Percentiles rank a stretch among this genome's conserved stretches.
Evolutionary conservation across 2,113 vertebrate species (phyloP).

Genomic region (Coturnix japonica): DNA sequence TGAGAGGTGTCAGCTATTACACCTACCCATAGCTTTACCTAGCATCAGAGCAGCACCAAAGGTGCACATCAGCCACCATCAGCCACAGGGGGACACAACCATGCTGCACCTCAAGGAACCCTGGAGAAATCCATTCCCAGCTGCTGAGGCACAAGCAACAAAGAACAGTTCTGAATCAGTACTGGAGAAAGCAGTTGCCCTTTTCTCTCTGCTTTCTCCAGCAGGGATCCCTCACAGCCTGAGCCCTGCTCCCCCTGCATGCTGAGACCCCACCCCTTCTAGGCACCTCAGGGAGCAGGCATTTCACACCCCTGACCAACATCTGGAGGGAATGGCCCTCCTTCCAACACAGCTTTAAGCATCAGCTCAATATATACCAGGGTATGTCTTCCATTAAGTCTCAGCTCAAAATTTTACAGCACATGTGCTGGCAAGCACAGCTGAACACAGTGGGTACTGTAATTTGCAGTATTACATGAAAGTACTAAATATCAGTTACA

Average conservation of each 20-base stretch:
- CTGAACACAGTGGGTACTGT: not conserved
- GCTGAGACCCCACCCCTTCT: not conserved
- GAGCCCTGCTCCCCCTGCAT: not conserved
- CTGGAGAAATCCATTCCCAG: not conserved
- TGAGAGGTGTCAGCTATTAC: not conserved
- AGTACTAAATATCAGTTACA: not conserved
- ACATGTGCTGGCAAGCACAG: not conserved
- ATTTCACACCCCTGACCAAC: not conserved
- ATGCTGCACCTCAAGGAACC: not conserved
- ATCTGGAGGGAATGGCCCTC: not conserved
- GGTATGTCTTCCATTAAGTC: not conserved
- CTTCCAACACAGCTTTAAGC: too few relatives aligned
- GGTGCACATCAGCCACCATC: not conserved
- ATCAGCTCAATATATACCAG: not conserved
- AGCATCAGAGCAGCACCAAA: not conserved
- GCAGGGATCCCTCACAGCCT: not conserved
- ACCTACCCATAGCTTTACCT: not conserved
- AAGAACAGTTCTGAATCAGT: not conserved
- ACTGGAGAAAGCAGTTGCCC: not conserved
- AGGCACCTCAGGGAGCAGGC: too few relatives aligned
- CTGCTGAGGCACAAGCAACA: not conserved
- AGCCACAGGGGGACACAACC: not conserved
- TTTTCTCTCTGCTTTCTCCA: not conserved
- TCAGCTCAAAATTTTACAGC: not conserved
- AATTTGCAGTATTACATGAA: not conserved